A percentile compares a stretch with the other conserved stretches of the same genome.
These are phyloP conservation scores for Apeira syringaria DNA, from an alignment of 2,888 invertebrate species.

Conservation along the genomic window DNA sequence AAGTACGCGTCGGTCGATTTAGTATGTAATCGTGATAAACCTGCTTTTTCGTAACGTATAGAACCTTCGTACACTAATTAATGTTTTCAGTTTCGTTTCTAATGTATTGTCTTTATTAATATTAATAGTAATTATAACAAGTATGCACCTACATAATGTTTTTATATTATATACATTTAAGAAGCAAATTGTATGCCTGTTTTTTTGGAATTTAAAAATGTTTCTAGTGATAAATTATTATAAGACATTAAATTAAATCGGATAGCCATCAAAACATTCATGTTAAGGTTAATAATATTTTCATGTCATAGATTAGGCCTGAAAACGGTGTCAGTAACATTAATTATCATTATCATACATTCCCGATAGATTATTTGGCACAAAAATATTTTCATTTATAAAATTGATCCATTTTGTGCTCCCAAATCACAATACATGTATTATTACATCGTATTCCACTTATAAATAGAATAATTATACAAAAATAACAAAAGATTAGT, in stretches of 20 bases:
- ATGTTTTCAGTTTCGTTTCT: slow-evolving; percentile 35
- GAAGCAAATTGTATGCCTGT: slow-evolving; percentile 2
- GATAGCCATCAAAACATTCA: no score
- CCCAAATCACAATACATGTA: slow-evolving; percentile 43
- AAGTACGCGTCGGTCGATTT: no score
- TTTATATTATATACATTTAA: background rate
- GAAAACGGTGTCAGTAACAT: slow-evolving; percentile 4
- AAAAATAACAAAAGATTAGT: slow-evolving; percentile 33
- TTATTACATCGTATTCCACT: slow-evolving; percentile 3
- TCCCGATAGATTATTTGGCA: slow-evolving; percentile 40
- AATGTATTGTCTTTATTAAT: slow-evolving; percentile 51
- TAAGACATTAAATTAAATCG: no score
- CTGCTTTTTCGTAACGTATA: no score
- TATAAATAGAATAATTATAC: slow-evolving; percentile 1
- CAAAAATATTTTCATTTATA: slow-evolving; percentile 42
- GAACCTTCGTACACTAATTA: no score
- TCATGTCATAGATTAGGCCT: background rate
- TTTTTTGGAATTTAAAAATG: background rate
- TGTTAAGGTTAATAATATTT: background rate
- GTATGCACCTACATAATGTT: background rate
- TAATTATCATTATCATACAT: slow-evolving; percentile 6
- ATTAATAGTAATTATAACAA: slow-evolving; percentile 3
- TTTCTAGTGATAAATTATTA: background rate
- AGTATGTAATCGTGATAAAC: no score
- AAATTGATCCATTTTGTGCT: slow-evolving; percentile 64